A percentile compares a stretch with the other conserved stretches of the same genome.
Evolutionary conservation across 2,797 vertebrate genomes (phyloP).

Genomic region (Agapornis canus): DNA sequence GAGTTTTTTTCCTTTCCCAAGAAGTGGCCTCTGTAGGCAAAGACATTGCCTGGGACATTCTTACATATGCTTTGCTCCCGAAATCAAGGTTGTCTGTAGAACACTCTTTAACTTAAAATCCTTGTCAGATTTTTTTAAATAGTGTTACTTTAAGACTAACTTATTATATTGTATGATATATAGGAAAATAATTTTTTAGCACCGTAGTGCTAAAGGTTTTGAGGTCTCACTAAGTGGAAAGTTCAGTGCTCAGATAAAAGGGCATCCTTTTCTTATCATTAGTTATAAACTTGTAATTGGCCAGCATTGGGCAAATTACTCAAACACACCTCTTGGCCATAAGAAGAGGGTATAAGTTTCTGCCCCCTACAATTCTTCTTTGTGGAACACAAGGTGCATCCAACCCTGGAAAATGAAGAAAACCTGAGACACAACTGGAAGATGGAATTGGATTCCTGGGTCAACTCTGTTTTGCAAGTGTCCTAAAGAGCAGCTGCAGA

Average conservation of each 20-base stretch:
- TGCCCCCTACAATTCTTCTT: background rate
- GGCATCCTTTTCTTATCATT: background rate
- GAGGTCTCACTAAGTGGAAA: background rate
- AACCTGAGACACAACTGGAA: background rate
- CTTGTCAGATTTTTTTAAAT: background rate
- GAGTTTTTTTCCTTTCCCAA: background rate
- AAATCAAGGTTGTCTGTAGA: slow-evolving; percentile 8
- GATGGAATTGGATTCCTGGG: background rate
- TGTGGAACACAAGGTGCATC: background rate
- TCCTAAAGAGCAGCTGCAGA: background rate
- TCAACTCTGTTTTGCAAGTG: background rate
- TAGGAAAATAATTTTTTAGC: background rate
- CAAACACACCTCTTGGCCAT: background rate
- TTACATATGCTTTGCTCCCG: background rate
- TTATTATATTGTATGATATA: background rate
- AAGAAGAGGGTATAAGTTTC: background rate
- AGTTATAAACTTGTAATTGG: background rate
- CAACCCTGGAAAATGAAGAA: background rate
- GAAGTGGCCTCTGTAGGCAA: background rate
- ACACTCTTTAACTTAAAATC: background rate
- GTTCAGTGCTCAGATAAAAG: background rate
- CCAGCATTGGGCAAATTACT: background rate
- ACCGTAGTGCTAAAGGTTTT: background rate
- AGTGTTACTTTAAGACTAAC: background rate
- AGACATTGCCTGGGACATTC: background rate